Percentiles rank a stretch among this genome's conserved stretches.
These are phyloP conservation scores for Tholera decimalis DNA, from an alignment of 2,888 invertebrate species.

Conservation along the genomic window DNA sequence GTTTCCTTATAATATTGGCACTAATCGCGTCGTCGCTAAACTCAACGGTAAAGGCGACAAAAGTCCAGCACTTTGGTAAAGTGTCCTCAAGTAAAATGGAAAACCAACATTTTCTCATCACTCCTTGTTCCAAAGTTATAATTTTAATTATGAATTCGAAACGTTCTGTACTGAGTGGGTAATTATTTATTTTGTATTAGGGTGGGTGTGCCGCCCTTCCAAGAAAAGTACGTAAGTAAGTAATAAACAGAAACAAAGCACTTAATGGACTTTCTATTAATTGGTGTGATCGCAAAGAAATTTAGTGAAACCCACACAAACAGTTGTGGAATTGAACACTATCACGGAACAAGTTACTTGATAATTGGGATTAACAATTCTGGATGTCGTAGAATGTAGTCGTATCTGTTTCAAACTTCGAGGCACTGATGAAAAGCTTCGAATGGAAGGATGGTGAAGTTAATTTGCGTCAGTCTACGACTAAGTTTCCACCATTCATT, in stretches of 20 bases:
- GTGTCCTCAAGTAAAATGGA: conserved; percentile 82
- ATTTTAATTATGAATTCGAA: conserved; percentile 83
- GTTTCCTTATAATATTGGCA: conserved; percentile 57
- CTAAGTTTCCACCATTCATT: conserved; percentile 88
- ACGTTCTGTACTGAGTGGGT: conserved; percentile 72
- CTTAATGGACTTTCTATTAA: conserved; percentile 66
- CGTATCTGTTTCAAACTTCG: conserved; percentile 83
- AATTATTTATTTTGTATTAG: conserved; percentile 73
- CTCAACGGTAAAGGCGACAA: conserved; percentile 66
- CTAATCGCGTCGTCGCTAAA: conserved; percentile 55
- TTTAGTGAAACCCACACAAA: conserved; percentile 50
- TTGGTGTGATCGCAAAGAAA: conserved; percentile 58
- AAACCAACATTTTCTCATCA: conserved; percentile 84
- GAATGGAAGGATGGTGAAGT: conserved; percentile 82
- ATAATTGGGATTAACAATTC: conserved; percentile 77
- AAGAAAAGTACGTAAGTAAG: conserved; percentile 63
- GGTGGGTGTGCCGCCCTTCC: conserved; percentile 48
- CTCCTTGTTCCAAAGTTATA: conserved; percentile 79
- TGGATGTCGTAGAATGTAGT: conserved; percentile 65
- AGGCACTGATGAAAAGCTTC: conserved; percentile 82
- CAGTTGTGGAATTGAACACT: conserved; percentile 50
- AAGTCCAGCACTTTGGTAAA: conserved; percentile 70
- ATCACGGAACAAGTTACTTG: conserved; percentile 64
- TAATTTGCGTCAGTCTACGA: conserved; percentile 87
- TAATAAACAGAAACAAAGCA: conserved; percentile 55